phyloP scores from a whole-genome alignment of 2,797 vertebrate species.

The Paratrypauchen microcephalus region DNA sequence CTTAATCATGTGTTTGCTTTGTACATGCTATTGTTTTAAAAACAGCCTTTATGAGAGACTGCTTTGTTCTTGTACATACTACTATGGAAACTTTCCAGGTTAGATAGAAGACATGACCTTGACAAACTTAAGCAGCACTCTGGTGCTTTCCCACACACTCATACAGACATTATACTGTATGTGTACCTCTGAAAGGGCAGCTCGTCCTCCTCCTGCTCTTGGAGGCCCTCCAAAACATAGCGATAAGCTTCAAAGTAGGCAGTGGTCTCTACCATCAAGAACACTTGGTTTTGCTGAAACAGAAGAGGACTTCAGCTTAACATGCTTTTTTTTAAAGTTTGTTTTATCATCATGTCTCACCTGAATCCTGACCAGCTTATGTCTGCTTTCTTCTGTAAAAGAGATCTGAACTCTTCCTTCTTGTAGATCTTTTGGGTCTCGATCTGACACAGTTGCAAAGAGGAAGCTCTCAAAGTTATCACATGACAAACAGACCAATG shows the following conservation, averaged over 20 bases:
- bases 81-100: constrained; percentile 2
- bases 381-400: constrained; percentile 83
- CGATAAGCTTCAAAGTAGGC: constrained; percentile 95
- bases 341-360: constrained; percentile 50
- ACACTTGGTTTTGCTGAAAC: constrained; percentile 70
- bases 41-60: constrained; percentile 13
- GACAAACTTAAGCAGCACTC: constrained; percentile 1
- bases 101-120: constrained; percentile 20
- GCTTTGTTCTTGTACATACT: constrained; percentile 4
- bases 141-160: not conserved
- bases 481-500: constrained; percentile 89
- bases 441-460: constrained; percentile 88
- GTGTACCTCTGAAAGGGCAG: constrained; percentile 88
- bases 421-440: constrained; percentile 73
- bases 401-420: constrained; percentile 81
- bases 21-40: not conserved
- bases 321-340: not conserved
- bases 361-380: constrained; percentile 68
- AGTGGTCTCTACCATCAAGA: constrained; percentile 93
- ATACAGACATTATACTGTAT: not conserved
- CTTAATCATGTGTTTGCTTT: not conserved
- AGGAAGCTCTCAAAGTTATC: constrained; percentile 90
- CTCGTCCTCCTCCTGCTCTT: constrained; percentile 80
- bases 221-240: constrained; percentile 88
- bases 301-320: not conserved